Percentiles rank a stretch among this genome's conserved stretches.
phyloP scores from a whole-genome alignment of 2,113 vertebrate species.

The Hemicordylus capensis region DNA sequence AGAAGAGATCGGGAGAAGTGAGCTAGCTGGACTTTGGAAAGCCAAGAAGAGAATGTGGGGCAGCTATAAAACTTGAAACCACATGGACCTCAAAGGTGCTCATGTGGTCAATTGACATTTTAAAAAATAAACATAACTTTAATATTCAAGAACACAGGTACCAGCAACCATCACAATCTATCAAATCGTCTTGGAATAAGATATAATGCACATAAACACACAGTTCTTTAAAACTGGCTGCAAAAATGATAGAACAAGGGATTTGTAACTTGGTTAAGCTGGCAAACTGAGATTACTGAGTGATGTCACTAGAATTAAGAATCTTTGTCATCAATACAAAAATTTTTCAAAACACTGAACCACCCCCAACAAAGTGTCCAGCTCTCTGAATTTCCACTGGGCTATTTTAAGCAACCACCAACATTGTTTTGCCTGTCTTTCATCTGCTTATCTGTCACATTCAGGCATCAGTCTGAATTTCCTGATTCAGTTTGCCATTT shows the following conservation, averaged over 20 bases:
- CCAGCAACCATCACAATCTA: neutral
- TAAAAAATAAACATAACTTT: neutral
- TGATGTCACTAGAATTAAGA: conserved; percentile 46
- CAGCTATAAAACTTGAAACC: neutral
- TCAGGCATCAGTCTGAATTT: conserved; percentile 64
- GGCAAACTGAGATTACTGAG: conserved; percentile 52
- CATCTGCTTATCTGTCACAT: conserved; percentile 64
- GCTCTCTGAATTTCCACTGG: conserved; percentile 59
- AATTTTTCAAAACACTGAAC: conserved; percentile 63
- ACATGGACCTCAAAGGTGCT: neutral
- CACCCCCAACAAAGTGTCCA: conserved; percentile 54
- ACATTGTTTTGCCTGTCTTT: conserved; percentile 56
- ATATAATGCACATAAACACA: neutral
- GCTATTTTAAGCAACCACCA: conserved; percentile 64
- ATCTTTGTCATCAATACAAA: conserved; percentile 63
- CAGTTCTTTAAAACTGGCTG: conserved; percentile 12
- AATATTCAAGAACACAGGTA: neutral
- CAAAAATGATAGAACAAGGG: conserved; percentile 19
- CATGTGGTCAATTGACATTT: neutral
- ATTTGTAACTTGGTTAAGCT: conserved; percentile 33
- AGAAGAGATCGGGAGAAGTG: neutral
- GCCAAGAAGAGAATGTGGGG: neutral
- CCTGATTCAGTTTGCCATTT: conserved; percentile 50
- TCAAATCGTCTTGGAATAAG: neutral
- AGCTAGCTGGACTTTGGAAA: neutral